These are phyloP conservation scores for Linepithema humile DNA, from an alignment of 1,140 invertebrate species.

Conservation along the genomic window DNA sequence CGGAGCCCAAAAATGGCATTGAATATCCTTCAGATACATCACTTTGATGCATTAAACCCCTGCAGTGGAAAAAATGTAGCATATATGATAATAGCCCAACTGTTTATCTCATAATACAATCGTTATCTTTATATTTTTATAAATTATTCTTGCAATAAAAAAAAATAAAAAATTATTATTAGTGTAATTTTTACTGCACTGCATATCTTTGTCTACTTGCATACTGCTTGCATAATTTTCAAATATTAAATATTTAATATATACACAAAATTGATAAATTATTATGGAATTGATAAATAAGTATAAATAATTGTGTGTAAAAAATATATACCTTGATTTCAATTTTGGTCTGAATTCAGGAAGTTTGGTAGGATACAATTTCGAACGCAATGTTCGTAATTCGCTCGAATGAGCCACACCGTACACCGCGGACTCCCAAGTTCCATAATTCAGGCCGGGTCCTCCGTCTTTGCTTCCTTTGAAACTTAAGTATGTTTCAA, in stretches of 20 bases:
- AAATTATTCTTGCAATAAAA: background rate
- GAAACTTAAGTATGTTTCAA: conserved; percentile 89
- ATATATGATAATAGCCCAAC: too few relatives aligned
- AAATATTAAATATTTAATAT: too few relatives aligned
- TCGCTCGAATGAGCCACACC: conserved; percentile 88
- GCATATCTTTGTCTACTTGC: background rate
- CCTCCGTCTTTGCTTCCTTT: conserved; percentile 77
- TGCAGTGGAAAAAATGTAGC: conserved; percentile 79
- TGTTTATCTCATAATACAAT: background rate
- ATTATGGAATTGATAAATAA: too few relatives aligned
- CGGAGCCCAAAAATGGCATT: conserved; percentile 91
- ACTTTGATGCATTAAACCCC: conserved; percentile 87
- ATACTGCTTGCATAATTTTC: too few relatives aligned
- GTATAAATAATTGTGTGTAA: too few relatives aligned
- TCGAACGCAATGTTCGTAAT: conserved; percentile 86
- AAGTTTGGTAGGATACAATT: conserved; percentile 88
- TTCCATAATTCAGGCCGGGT: conserved; percentile 89
- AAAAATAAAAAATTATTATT: background rate
- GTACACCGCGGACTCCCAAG: conserved; percentile 93
- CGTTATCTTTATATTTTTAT: background rate
- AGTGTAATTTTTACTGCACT: background rate
- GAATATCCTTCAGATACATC: conserved; percentile 88
- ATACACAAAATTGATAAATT: background rate
- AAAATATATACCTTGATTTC: conserved; percentile 84
- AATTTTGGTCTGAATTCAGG: conserved; percentile 88